Evolutionary conservation across 2,797 vertebrate species (phyloP).

Genomic region (Pantherophis alleghaniensis): DNA sequence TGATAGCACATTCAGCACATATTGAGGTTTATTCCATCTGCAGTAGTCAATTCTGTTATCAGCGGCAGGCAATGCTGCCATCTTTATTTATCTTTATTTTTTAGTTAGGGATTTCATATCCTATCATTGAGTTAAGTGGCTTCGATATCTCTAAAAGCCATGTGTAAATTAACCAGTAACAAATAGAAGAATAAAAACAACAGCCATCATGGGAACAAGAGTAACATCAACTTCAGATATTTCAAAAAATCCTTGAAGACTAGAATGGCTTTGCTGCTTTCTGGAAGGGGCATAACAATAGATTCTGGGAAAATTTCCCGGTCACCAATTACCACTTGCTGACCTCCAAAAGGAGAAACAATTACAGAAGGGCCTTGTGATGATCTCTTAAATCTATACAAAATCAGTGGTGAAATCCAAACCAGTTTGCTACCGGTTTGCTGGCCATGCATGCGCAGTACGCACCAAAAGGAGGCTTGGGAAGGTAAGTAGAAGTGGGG

Average conservation of each 20-base stretch:
- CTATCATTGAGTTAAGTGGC: neutral
- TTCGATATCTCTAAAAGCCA: neutral
- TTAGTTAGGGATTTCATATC: neutral
- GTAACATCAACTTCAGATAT: neutral
- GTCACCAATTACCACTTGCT: neutral
- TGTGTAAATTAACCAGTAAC: neutral
- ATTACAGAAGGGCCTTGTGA: neutral
- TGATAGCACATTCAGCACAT: conserved; percentile 16
- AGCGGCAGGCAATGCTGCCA: conserved; percentile 39
- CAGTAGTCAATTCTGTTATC: conserved; percentile 20
- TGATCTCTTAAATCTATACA: neutral
- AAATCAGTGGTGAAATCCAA: too few species aligned
- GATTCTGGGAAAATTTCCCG: neutral
- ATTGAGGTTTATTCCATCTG: conserved; percentile 26
- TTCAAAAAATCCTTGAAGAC: neutral
- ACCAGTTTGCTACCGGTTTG: too few species aligned
- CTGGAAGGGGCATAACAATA: neutral
- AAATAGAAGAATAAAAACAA: neutral
- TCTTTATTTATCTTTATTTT: conserved; percentile 2
- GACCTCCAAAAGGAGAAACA: neutral
- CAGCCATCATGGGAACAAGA: neutral
- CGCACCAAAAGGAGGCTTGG: too few species aligned
- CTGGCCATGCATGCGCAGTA: too few species aligned
- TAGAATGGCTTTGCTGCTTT: neutral
- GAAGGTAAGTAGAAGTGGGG: too few species aligned